Evolutionary conservation across 2,113 vertebrate species (phyloP), one percentile per base, ranked within the genome.

Genomic region (Gobius niger): DNA sequence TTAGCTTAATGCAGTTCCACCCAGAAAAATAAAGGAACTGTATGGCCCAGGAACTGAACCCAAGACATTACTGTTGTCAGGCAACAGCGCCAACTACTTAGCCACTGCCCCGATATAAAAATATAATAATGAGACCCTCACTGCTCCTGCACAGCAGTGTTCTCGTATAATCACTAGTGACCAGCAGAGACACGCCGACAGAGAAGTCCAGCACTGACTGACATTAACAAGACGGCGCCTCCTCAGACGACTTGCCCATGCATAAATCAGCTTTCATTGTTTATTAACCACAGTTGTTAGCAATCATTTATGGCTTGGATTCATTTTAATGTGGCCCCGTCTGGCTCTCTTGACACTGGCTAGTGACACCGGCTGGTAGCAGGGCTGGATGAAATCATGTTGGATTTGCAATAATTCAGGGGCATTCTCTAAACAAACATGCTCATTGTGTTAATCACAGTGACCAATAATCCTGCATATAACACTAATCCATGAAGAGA

Each of bases 231-330:
- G 56, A 42, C 24, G 1, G 7, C 19, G 3, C 56, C 7, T 72
- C 4, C 53, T 52, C 76, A 59, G 47, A 19, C 40, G 18, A 13
- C 41, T 1, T 15, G 15, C 60, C 64, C 69, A 67, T 42, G 7
- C 40, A 60, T 42, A 60, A 60, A 70, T 68, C 7, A 76, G 61
- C 9, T 12, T 53, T 67, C 70, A 68, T 72, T 66, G 54, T 69
- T 75, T 67, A 70, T 59, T 68, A 34, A 80, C 67, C 41, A 46
- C 13, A 3, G 40, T 24, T 54, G 34, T 51, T 49, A 14, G 9
- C 7, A 67, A 78, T 70, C 52, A 69, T 59, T 69, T 53, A 69
- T 15, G 9, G 13, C 16, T 18, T 47, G 14, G 67, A 50, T 56
- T 16, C 24, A 65, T 67, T 52, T 72, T 41, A 51, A 68, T 57